phyloP scores from a whole-genome alignment of 2,797 vertebrate species.

The Chloroceryle inda region DNA sequence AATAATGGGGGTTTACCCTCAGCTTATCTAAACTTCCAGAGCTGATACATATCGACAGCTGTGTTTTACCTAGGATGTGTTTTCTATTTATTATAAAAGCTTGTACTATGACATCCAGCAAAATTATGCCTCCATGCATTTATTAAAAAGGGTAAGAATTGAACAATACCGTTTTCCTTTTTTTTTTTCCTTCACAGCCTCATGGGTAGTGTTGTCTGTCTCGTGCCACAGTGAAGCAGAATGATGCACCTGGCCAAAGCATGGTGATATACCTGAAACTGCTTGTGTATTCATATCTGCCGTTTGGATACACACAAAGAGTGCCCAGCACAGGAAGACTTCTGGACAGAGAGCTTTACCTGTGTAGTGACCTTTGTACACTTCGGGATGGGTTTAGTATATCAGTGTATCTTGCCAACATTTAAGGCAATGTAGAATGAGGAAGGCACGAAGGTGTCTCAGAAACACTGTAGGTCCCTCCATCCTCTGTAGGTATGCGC shows the following conservation, averaged over 20 bases:
- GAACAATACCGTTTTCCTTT: not conserved
- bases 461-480: not conserved
- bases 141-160: not conserved
- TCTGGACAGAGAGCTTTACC: not conserved
- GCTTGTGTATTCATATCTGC: not conserved
- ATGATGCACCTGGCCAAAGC: accelerated
- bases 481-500: not conserved
- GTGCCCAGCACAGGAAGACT: not conserved
- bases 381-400: not conserved
- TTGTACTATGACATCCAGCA: not conserved
- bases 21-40: not conserved
- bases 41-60: not conserved
- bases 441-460: not conserved
- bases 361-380: not conserved
- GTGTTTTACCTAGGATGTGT: not conserved
- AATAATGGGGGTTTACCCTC: not conserved
- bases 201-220: not conserved
- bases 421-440: not conserved
- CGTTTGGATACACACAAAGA: not conserved
- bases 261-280: not conserved
- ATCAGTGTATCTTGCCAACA: not conserved
- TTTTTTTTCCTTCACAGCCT: not conserved
- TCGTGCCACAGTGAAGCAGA: not conserved
- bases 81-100: not conserved
- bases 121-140: not conserved